phyloP scores from a whole-genome alignment of 1,140 invertebrate genomes.

The Tribolium castaneum region DNA sequence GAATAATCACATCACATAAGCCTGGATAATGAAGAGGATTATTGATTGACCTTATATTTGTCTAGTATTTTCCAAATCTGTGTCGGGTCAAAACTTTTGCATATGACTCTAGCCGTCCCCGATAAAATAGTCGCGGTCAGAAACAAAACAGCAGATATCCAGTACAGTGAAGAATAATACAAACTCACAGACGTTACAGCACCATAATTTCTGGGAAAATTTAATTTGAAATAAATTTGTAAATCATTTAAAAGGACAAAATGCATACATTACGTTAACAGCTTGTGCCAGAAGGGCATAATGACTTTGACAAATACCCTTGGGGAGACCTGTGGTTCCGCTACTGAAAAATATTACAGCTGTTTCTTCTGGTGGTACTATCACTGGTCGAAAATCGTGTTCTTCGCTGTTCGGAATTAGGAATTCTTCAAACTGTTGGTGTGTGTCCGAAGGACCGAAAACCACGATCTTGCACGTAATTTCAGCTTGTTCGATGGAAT shows the following conservation, averaged over 20 bases:
- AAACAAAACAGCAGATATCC: conserved; percentile 54
- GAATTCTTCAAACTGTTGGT: conserved; percentile 45
- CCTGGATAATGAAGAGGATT: too few species aligned
- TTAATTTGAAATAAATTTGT: background rate
- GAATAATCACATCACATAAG: too few species aligned
- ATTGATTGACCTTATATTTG: conserved; percentile 62
- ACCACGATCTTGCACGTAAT: conserved; percentile 46
- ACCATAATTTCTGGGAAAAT: conserved; percentile 18
- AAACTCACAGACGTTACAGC: conserved; percentile 34
- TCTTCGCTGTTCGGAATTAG: conserved; percentile 1
- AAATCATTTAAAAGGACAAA: background rate
- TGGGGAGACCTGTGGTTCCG: conserved; percentile 54
- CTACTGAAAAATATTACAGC: conserved; percentile 55
- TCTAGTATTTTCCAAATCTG: conserved; percentile 61
- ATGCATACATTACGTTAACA: conserved; percentile 35
- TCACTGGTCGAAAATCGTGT: conserved; percentile 41
- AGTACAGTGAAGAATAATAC: conserved; percentile 53
- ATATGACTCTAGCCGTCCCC: conserved; percentile 57
- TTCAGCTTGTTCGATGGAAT: conserved; percentile 4
- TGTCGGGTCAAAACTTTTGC: conserved; percentile 61
- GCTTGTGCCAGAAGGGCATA: conserved; percentile 44
- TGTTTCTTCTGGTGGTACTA: conserved; percentile 38
- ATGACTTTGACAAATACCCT: conserved; percentile 56
- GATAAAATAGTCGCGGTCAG: conserved; percentile 51
- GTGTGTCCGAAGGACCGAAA: conserved; percentile 43